Evolutionary conservation across 1,140 invertebrate species (phyloP).

Genomic region (Meloidogyne hapla): DNA sequence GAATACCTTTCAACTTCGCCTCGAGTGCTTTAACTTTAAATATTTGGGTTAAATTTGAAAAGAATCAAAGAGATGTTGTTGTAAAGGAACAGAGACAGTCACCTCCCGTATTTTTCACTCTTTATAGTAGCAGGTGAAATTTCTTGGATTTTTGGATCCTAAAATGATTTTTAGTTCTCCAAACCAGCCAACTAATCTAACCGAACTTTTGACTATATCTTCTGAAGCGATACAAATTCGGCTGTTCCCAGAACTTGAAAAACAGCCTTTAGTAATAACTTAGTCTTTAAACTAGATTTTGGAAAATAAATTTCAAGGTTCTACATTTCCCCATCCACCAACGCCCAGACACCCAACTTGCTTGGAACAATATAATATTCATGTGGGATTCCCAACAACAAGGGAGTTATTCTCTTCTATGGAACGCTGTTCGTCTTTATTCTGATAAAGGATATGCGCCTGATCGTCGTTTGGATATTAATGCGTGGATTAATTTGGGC

Average conservation of each 20-base stretch:
- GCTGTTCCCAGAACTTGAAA: constrained; percentile 77
- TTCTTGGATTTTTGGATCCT: constrained; percentile 6
- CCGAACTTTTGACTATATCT: constrained; percentile 81
- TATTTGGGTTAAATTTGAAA: constrained; percentile 90
- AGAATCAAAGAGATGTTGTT: constrained; percentile 77
- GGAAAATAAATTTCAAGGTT: background rate
- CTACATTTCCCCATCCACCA: constrained; percentile 79
- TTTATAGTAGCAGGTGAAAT: constrained; percentile 70
- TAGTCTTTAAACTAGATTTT: background rate
- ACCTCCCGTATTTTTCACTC: constrained; percentile 75
- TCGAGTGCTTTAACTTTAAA: constrained; percentile 80
- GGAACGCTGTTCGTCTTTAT: constrained; percentile 60
- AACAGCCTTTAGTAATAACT: constrained; percentile 72
- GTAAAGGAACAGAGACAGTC: constrained; percentile 65
- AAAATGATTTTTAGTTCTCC: constrained; percentile 68
- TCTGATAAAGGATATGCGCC: constrained; percentile 68
- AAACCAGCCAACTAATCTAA: constrained; percentile 76
- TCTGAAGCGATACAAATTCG: constrained; percentile 84
- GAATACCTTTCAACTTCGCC: constrained; percentile 79
- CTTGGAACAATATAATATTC: constrained; percentile 92
- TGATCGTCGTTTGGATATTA: constrained; percentile 74
- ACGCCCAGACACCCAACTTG: constrained; percentile 83
- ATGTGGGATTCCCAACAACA: constrained; percentile 83
- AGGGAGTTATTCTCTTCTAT: constrained; percentile 67
- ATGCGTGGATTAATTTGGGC: constrained; percentile 87